Percentiles rank a stretch among this genome's conserved stretches.
Evolutionary conservation across 2,888 invertebrate species (phyloP).

Genomic region (Psylliodes chrysocephalus): DNA sequence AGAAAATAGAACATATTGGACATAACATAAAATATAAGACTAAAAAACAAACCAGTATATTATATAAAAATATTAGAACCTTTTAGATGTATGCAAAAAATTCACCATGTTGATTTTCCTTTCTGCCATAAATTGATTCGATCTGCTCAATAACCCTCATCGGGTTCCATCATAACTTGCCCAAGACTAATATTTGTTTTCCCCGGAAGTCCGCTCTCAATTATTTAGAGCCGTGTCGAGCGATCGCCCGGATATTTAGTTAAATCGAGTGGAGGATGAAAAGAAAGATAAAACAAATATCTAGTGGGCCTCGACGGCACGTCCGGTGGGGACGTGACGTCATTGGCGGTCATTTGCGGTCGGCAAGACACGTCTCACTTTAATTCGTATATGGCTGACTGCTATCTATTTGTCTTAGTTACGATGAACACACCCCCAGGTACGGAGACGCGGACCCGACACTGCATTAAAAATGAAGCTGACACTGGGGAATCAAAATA

Average conservation of each 20-base stretch:
- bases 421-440: constrained; percentile 53
- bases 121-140: constrained; percentile 6
- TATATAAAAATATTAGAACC: no score
- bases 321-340: constrained; percentile 61
- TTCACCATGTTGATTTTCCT: constrained; percentile 3
- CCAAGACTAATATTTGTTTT: constrained; percentile 32
- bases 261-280: constrained; percentile 48
- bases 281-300: constrained; percentile 53
- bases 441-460: constrained; percentile 25
- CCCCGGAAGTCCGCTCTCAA: constrained; percentile 33
- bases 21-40: no score
- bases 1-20: no score
- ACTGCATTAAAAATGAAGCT: constrained; percentile 56
- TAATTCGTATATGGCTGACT: constrained; percentile 58
- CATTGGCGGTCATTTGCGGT: constrained; percentile 63
- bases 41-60: no score
- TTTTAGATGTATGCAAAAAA: no score
- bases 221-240: constrained; percentile 46
- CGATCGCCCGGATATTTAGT: constrained; percentile 52
- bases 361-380: constrained; percentile 65
- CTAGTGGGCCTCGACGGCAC: constrained; percentile 63
- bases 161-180: constrained; percentile 24
- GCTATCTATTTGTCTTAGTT: constrained; percentile 62
- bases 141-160: background rate
- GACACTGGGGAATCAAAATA: constrained; percentile 38